Base-by-base conservation (phyloP, 2,797 vertebrate genomes). In the Pipistrellus pygmaeus region DNA sequence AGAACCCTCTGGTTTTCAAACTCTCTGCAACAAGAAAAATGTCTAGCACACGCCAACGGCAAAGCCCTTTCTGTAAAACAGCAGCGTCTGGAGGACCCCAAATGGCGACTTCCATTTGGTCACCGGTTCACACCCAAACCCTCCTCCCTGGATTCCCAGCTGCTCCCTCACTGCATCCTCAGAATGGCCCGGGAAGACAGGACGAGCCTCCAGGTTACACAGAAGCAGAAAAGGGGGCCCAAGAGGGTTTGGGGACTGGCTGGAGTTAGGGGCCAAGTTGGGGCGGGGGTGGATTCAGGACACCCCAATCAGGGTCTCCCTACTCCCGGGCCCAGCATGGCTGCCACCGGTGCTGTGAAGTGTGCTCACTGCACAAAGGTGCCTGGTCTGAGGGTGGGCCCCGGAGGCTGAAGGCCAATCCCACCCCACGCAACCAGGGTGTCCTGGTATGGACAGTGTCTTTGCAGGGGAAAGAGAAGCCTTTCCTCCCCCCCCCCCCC, bases 101-200 rank as follows among this genome's bases (percentile, higher is more conserved):
- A 78, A 85, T 60, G 87, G 81, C 38, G 66, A 53, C 64, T 82
- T 94, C 93, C 80, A 20, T 96, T 94, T 81, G 94, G 88, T 86
- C 88, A 20, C 75, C 44, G 44, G 72, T 38, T 68, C 48, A 80
- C 90, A 94, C 93, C 69, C 73, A 95, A 94, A 76, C 71, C 46
- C n/a, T 81, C 69, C 68, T 38, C 46, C 44, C 69, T 44, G 25
- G 32, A 48, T 51, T 71, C 68, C 64, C 25, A 76, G 82, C 83
- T 90, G 85, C 69, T 90, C 35, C 80, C 64, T 94, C 73, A 75
- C 12, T 68, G 71, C 55, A n/a, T 91, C 77, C 72, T 60, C 68
- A 38, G 48, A 60, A 38, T 23, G 21, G 41, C 55, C 76, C 0
- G 1, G 88, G 87, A 53, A 90, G 44, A 68, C 9, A 9, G 23